Evolutionary conservation across 2,113 vertebrate species (phyloP), one percentile per base, ranked within the genome.

Genomic region (Pongo abelii): DNA sequence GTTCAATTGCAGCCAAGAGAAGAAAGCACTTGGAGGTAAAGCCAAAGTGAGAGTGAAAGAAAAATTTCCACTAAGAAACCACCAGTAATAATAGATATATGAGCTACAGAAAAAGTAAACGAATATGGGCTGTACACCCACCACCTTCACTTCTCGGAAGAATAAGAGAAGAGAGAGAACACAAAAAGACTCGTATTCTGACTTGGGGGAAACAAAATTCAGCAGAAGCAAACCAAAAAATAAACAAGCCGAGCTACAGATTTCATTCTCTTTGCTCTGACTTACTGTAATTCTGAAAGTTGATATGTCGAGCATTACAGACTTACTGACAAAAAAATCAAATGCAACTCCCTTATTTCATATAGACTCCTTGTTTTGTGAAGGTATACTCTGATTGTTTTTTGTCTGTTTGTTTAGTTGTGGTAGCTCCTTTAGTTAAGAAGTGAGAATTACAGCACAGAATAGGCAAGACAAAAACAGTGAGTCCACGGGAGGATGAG

Each of bases 51-150:
- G 89, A 69, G 67, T 20, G 48, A 57, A 94, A 93, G 79, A 79
- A 94, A 96, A 96, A 25, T 46, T 84, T 48, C 88, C 78, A 90
- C 93, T 84, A 57, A 70, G 70, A 77, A 95, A 93, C 67, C 67
- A 75, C 85, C 77, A 93, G 30, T 40, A 96, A 74, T 57, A 69
- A 94, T 22, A 70, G 40, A 86, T 50, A 30, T 0, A 12, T 7
- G 25, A 93, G 50, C 72, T 35, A 78, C 46, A 94, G 40, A 61
- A 48, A 84, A 95, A 86, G 61, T n/a, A 43, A 61, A 85, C 1
- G 5, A 88, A 79, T n/a, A 57, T 16, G 13, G 18, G 14, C 69
- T 83, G 11, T 48, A 16, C 9, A 72, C 22, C 50, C 35, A 61
- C 40, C 59, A 38, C 40, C 25, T 38, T 91, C 13, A 25, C 59